Evolutionary conservation across 2,888 invertebrate genomes (phyloP).

Genomic region (Formica aserva): DNA sequence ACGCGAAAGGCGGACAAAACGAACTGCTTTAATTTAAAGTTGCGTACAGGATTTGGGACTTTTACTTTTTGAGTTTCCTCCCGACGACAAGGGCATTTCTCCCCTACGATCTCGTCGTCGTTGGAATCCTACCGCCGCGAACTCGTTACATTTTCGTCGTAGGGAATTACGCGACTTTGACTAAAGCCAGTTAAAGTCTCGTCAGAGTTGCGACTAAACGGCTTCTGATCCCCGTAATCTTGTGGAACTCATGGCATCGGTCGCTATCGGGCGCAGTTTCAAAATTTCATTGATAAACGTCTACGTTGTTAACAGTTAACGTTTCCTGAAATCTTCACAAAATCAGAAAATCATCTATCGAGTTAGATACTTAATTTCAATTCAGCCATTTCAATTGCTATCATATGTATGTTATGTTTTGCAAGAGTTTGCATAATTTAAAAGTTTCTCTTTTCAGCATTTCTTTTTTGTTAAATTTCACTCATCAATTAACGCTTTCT

Average conservation of each 20-base stretch:
- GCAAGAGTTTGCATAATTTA: background rate
- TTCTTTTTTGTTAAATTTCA: background rate
- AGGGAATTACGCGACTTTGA: slow-evolving; percentile 73
- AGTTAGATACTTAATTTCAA: background rate
- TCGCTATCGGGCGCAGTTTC: slow-evolving; percentile 63
- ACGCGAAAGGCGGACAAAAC: slow-evolving; percentile 63
- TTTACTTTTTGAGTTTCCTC: slow-evolving; percentile 69
- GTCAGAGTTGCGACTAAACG: slow-evolving; percentile 73
- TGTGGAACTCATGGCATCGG: slow-evolving; percentile 66
- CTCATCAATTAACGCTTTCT: background rate
- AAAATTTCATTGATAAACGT: slow-evolving; percentile 75
- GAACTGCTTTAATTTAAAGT: slow-evolving; percentile 79
- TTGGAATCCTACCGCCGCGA: slow-evolving; percentile 45
- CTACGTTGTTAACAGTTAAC: slow-evolving; percentile 54
- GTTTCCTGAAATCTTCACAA: background rate
- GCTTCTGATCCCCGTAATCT: slow-evolving; percentile 74
- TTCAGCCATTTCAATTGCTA: background rate
- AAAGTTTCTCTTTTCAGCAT: background rate
- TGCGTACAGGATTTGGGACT: slow-evolving; percentile 76
- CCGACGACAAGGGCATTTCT: slow-evolving; percentile 36
- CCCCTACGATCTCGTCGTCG: slow-evolving; percentile 53
- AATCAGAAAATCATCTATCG: background rate
- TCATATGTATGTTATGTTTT: background rate
- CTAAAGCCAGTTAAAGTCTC: slow-evolving; percentile 77
- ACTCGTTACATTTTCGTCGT: slow-evolving; percentile 75